A percentile compares a stretch with the other conserved stretches of the same genome.
Conservation (phyloP, 2,113 vertebrate species). For the Tenrec ecaudatus region DNA sequence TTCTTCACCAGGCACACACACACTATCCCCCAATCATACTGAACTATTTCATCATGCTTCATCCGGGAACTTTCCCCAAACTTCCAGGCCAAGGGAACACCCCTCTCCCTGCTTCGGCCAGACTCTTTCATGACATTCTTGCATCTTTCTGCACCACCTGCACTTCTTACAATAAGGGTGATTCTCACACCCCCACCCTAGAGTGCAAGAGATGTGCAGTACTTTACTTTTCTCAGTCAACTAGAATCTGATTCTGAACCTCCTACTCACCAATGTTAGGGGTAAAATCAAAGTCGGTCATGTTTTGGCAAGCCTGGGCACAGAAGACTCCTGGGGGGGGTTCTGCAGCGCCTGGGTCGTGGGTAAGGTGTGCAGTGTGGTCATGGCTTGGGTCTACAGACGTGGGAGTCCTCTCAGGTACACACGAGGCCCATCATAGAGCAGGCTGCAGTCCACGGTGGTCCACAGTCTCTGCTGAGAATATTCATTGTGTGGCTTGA, state of each 20-base stretch:
- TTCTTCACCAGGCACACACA: background rate
- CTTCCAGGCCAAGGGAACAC: background rate
- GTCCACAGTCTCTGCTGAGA: background rate
- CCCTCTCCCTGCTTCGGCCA: background rate
- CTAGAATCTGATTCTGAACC: constrained; percentile 32
- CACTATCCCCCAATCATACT: background rate
- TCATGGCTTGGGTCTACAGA: background rate
- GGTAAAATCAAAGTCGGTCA: background rate
- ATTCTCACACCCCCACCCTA: background rate
- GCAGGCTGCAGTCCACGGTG: background rate
- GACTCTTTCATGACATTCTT: background rate
- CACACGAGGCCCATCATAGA: background rate
- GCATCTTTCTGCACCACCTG: background rate
- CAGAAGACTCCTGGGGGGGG: background rate
- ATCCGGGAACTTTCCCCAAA: constrained; percentile 12
- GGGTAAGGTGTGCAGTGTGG: background rate
- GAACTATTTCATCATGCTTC: background rate
- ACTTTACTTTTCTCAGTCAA: constrained; percentile 35
- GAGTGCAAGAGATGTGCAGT: background rate
- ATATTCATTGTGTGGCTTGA: background rate
- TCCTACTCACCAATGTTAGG: background rate
- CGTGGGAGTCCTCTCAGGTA: background rate
- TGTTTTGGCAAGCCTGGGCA: background rate
- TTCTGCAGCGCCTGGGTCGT: background rate
- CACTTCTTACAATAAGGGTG: background rate